phyloP scores from a whole-genome alignment of 2,113 vertebrate genomes.

The Ancistrus triradiatus region DNA sequence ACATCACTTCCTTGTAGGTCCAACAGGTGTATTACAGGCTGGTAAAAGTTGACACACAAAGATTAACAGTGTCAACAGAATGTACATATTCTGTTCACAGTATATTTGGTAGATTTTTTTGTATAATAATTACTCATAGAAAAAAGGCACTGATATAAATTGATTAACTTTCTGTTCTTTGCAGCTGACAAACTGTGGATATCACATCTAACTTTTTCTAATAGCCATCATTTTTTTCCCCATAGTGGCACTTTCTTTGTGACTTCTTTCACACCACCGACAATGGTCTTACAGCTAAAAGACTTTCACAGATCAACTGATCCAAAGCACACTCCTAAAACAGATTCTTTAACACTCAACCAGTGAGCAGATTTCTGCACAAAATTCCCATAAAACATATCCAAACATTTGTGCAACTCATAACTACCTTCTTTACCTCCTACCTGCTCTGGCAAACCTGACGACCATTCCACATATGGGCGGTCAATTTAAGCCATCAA shows the following conservation, averaged over 20 bases:
- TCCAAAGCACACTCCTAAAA: conserved; percentile 13
- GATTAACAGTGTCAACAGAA: conserved; percentile 13
- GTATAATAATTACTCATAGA: conserved; percentile 29
- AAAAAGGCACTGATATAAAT: conserved; percentile 43
- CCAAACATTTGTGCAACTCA: background rate
- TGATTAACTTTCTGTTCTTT: conserved; percentile 1
- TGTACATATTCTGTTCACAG: conserved; percentile 16
- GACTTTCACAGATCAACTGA: conserved; percentile 40
- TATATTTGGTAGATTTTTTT: conserved; percentile 27
- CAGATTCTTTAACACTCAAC: conserved; percentile 56
- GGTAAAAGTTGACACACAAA: conserved; percentile 11
- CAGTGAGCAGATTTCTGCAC: conserved; percentile 62
- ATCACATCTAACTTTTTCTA: background rate
- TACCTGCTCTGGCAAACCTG: too few species aligned
- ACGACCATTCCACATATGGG: too few species aligned
- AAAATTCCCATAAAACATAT: conserved; percentile 13
- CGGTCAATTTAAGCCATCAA: background rate
- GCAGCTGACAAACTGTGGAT: too few species aligned
- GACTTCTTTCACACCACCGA: background rate
- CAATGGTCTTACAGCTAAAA: background rate
- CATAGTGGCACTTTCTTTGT: background rate
- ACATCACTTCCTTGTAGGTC: background rate
- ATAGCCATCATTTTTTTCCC: too few species aligned
- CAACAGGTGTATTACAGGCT: conserved; percentile 3
- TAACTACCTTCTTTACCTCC: too few species aligned